These are phyloP conservation scores for Perdita meconis DNA, from an alignment of 2,888 invertebrate genomes.

Conservation along the genomic window DNA sequence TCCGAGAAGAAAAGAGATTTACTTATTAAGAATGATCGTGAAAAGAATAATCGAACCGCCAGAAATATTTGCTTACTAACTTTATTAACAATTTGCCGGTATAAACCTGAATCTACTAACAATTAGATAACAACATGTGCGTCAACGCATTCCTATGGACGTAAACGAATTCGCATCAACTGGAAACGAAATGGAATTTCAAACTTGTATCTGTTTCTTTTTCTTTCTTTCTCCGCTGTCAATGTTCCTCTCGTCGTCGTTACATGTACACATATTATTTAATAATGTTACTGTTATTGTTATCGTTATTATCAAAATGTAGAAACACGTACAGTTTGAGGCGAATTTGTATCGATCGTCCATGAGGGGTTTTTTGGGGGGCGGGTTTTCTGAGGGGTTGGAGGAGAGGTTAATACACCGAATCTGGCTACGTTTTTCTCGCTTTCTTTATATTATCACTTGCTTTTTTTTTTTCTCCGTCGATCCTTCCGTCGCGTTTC, in stretches of 20 bases:
- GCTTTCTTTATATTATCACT: constrained; percentile 4
- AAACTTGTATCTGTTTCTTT: neutral
- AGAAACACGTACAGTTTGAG: constrained; percentile 35
- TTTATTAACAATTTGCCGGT: constrained; percentile 60
- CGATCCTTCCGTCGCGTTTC: neutral
- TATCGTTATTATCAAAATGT: constrained; percentile 27
- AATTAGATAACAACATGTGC: constrained; percentile 62
- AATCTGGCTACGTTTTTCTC: constrained; percentile 24
- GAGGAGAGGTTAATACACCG: constrained; percentile 30
- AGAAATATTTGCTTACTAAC: constrained; percentile 51
- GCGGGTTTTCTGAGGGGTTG: neutral
- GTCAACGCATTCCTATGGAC: constrained; percentile 57
- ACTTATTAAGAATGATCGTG: too few species aligned
- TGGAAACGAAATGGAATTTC: constrained; percentile 43
- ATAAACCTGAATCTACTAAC: constrained; percentile 60
- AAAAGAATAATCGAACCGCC: constrained; percentile 3
- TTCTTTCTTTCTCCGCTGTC: too few species aligned
- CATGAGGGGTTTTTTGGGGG: constrained; percentile 11
- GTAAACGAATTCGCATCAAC: constrained; percentile 56
- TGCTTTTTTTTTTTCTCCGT: neutral
- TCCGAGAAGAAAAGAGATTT: too few species aligned
- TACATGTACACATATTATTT: constrained; percentile 1
- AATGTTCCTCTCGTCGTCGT: neutral
- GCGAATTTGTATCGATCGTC: constrained; percentile 52
- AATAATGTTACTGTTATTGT: constrained; percentile 1